Evolutionary conservation across 2,797 vertebrate genomes (phyloP).

Genomic region (Dendrocincla fuliginosa): DNA sequence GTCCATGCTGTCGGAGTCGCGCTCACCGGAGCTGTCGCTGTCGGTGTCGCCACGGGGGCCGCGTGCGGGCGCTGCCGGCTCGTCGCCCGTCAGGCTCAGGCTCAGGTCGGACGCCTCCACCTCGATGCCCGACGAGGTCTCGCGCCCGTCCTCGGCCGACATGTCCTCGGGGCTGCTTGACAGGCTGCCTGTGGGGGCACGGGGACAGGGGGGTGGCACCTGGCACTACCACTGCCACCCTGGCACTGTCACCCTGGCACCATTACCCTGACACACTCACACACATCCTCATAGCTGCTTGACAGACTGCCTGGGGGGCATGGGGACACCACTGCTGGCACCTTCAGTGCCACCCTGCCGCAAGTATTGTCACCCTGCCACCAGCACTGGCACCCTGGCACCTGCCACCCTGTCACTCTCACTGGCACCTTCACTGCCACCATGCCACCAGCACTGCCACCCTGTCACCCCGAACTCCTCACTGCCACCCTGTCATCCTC

Average conservation of each 20-base stretch:
- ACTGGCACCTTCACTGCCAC: neutral
- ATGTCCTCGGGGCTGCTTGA: slow-evolving; percentile 72
- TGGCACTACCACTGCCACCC: no score
- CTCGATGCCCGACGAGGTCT: slow-evolving; percentile 81
- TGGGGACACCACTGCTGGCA: no score
- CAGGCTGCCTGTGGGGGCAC: slow-evolving; percentile 66
- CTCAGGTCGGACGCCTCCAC: slow-evolving; percentile 81
- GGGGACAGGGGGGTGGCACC: neutral
- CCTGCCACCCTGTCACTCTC: neutral
- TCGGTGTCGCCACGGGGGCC: slow-evolving; percentile 52
- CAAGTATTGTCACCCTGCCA: neutral
- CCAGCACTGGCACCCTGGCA: neutral
- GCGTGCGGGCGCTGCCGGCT: neutral
- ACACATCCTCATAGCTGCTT: no score
- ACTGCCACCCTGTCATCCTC: neutral
- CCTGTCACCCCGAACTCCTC: neutral
- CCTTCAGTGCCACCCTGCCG: neutral
- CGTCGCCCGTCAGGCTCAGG: slow-evolving; percentile 75
- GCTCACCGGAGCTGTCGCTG: slow-evolving; percentile 83
- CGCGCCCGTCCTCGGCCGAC: slow-evolving; percentile 72
- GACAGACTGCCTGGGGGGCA: no score
- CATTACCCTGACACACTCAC: no score
- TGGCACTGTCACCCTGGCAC: no score
- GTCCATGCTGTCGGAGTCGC: slow-evolving; percentile 96
- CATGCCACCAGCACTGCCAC: neutral